Evolutionary conservation across 2,888 invertebrate species (phyloP).

Genomic region (Acanthosepion pharaonis): DNA sequence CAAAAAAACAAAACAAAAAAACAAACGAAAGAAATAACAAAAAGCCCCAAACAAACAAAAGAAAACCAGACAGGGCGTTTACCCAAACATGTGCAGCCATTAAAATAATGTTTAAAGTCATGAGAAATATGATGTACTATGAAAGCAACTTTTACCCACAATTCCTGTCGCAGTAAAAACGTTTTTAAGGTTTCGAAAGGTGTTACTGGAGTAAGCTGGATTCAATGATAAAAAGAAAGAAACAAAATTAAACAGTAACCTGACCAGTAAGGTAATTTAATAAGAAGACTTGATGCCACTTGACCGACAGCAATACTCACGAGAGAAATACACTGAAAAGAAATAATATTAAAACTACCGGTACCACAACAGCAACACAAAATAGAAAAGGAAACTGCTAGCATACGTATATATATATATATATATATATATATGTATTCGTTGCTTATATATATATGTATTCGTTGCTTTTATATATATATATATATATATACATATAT

Average conservation of each 20-base stretch:
- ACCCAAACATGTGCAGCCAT: too few relatives aligned
- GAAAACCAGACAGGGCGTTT: too few relatives aligned
- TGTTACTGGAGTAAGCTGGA: background rate
- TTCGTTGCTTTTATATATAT: too few relatives aligned
- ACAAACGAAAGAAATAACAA: too few relatives aligned
- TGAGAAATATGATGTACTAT: background rate
- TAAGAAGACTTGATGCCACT: background rate
- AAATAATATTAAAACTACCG: background rate
- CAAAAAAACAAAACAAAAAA: too few relatives aligned
- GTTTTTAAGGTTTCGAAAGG: too few relatives aligned
- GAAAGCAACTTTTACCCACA: background rate
- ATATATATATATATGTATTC: constrained; percentile 24
- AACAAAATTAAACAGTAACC: too few relatives aligned
- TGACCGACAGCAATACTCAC: background rate
- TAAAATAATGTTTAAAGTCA: too few relatives aligned
- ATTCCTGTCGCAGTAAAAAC: background rate
- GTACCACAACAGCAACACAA: background rate
- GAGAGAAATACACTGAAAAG: background rate
- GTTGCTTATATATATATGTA: too few relatives aligned
- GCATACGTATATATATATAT: background rate
- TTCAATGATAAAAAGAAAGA: background rate
- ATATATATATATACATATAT: too few relatives aligned
- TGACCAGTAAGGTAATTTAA: background rate
- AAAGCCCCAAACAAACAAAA: too few relatives aligned
- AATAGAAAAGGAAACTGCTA: background rate